Evolutionary conservation across 2,888 invertebrate species (phyloP).

Genomic region (Caenorhabditis auriculariae): DNA sequence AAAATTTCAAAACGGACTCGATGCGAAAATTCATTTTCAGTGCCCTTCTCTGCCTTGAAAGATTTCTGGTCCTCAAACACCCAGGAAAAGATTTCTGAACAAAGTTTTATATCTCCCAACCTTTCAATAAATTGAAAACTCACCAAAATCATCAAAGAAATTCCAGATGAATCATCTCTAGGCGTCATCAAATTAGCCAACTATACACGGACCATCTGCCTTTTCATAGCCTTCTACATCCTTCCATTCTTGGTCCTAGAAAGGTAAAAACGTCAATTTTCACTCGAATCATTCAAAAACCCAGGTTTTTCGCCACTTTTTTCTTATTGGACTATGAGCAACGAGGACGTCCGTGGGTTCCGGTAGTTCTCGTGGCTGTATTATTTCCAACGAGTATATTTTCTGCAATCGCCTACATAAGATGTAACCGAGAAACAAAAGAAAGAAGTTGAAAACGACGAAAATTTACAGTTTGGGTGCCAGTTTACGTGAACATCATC

Average conservation of each 20-base stretch:
- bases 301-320: conserved; percentile 24
- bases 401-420: conserved; percentile 15
- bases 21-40: too few relatives aligned
- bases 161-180: conserved; percentile 1
- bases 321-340: conserved; percentile 19
- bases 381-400: conserved; percentile 20
- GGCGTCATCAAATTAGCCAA: conserved; percentile 12
- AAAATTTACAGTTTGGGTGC: conserved; percentile 15
- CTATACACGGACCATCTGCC: conserved; percentile 22
- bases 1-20: too few relatives aligned
- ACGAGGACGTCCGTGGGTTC: conserved; percentile 16
- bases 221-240: conserved; percentile 22
- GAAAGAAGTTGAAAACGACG: background rate
- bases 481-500: conserved; percentile 13
- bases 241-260: conserved; percentile 24
- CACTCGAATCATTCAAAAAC: background rate
- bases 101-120: too few relatives aligned
- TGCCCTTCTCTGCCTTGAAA: too few relatives aligned
- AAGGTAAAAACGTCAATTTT: too few relatives aligned
- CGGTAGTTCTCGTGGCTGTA: conserved; percentile 9
- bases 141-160: too few relatives aligned
- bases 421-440: conserved; percentile 6
- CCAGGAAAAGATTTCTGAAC: too few relatives aligned
- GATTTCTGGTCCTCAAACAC: too few relatives aligned
- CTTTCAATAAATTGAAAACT: too few relatives aligned